Base-by-base conservation (phyloP, 2,797 vertebrate species). In the Acanthornis magna region DNA sequence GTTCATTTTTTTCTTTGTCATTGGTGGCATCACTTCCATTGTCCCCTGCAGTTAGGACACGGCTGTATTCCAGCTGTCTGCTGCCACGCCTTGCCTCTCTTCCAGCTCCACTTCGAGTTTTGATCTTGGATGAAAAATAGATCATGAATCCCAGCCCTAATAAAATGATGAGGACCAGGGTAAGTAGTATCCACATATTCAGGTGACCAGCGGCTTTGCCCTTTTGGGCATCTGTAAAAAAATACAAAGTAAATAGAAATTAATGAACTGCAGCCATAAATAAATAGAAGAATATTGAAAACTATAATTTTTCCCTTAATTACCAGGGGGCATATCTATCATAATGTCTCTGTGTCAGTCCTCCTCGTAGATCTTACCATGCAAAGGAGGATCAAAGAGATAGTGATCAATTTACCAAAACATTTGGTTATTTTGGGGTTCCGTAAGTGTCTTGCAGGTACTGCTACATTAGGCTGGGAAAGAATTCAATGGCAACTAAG, bases 71-170 rank as follows among this genome's bases (percentile, higher is more conserved):
- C 43, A 63, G 9, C 25, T 81, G 36, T 8, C 38, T 58, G 34
- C 54, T 80, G 40, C 1, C 2, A n/a, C 0, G 0, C 25, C 23
- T 70, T 1, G 0, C 26, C 32, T 66, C 63, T 63, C 18, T 55
- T 58, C 62, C 70, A 55, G 43, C 42, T 40, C 58, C n/a, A 40
- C 29, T 51, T 48, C 18, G 73, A 62, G 13, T 66, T 94, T 82
- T 95, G 20, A 51, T 80, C 45, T 87, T 94, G 53, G 82, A 62
- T 55, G 63, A 70, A 60, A 95, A 95, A 85, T 93, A 89, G 79
- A 86, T 21, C 10, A 54, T 92, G 19, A 94, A 21, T 6, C 42
- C 54, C 32, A 73, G 16, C 17, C 60, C 92, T 47, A 85, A 48
- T 27, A 88, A 67, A 87, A 91, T 77, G 2, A 92, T 29, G 42